These are phyloP conservation scores for Excalfactoria chinensis DNA, from an alignment of 2,113 vertebrate genomes.

Conservation along the genomic window DNA sequence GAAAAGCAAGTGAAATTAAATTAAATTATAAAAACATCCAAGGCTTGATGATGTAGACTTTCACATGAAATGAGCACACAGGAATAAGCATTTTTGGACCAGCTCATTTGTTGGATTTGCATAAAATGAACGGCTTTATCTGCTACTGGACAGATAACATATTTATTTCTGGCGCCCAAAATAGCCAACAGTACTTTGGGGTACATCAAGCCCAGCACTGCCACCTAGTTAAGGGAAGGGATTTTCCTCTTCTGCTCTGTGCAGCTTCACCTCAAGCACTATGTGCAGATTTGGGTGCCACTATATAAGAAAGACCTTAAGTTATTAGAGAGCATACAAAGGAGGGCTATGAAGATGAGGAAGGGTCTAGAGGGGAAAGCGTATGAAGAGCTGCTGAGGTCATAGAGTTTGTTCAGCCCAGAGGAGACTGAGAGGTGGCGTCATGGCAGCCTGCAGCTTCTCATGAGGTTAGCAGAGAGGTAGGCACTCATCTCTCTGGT, in stretches of 20 bases:
- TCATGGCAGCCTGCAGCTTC: neutral
- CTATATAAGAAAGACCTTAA: neutral
- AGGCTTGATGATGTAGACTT: neutral
- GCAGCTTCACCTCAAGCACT: too few relatives aligned
- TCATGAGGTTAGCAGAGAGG: neutral
- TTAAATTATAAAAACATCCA: neutral
- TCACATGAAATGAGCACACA: neutral
- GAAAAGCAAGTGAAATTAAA: neutral
- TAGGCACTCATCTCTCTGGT: neutral
- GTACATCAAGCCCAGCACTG: neutral
- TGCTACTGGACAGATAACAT: neutral
- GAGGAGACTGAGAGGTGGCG: neutral
- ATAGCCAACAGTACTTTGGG: neutral
- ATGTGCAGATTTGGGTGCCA: neutral
- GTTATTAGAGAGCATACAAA: neutral
- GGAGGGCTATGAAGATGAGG: neutral
- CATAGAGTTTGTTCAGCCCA: neutral
- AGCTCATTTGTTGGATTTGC: neutral
- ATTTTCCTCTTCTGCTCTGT: neutral
- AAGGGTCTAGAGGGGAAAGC: neutral
- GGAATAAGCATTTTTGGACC: neutral
- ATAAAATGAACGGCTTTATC: neutral
- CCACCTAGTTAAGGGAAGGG: neutral
- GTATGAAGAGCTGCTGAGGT: neutral
- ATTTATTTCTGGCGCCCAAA: neutral